Evolutionary conservation across 2,888 invertebrate genomes (phyloP).

Genomic region (Dimorphilus gyrociliatus): DNA sequence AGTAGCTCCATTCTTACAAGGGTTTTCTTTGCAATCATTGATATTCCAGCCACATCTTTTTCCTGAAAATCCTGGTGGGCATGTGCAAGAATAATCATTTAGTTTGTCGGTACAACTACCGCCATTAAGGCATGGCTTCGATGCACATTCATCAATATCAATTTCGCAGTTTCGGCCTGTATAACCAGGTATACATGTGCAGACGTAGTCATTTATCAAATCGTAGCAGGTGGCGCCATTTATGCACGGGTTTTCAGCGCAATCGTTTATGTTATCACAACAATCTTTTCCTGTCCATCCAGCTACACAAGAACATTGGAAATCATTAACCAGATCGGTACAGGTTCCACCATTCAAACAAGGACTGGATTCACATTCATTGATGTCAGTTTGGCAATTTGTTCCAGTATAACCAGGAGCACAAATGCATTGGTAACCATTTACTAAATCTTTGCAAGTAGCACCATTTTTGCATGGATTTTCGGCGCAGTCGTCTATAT

Average conservation of each 20-base stretch:
- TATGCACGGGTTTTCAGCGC: constrained; percentile 14
- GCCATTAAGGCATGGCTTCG: constrained; percentile 13
- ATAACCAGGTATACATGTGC: constrained; percentile 21
- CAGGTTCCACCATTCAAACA: constrained; percentile 8
- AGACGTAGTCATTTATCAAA: constrained; percentile 10
- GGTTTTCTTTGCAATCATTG: constrained; percentile 63
- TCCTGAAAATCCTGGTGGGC: neutral
- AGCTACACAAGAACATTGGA: too few species aligned
- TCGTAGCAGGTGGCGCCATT: constrained; percentile 16
- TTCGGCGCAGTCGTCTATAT: constrained; percentile 9
- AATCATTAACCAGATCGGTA: constrained; percentile 11
- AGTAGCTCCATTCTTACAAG: constrained; percentile 74
- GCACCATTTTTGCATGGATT: constrained; percentile 3
- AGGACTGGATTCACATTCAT: constrained; percentile 9
- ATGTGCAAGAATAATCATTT: constrained; percentile 10
- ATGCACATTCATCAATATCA: constrained; percentile 15
- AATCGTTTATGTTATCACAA: constrained; percentile 15
- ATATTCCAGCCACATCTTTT: neutral
- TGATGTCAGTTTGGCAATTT: constrained; percentile 50
- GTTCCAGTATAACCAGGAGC: constrained; percentile 6
- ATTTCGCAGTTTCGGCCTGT: constrained; percentile 11
- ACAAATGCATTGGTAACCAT: constrained; percentile 10
- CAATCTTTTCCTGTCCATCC: too few species aligned
- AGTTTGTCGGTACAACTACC: constrained; percentile 11
- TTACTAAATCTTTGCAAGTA: constrained; percentile 4